Evolutionary conservation across 1,140 invertebrate species (phyloP).

Genomic region (Cydia pomonella): DNA sequence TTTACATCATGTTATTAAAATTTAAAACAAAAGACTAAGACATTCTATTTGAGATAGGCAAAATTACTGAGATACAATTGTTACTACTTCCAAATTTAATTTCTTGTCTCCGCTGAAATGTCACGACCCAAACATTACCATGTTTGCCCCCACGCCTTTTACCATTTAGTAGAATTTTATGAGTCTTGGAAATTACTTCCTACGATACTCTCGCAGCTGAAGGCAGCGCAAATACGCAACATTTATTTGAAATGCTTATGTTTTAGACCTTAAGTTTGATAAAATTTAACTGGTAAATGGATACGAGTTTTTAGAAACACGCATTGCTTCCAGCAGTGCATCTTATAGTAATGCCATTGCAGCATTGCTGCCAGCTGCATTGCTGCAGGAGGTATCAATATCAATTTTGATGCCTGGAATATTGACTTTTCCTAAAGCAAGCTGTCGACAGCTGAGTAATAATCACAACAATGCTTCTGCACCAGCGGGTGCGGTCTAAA

Average conservation of each 20-base stretch:
- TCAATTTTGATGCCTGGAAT: neutral
- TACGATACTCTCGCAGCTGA: conserved; percentile 12
- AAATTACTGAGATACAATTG: neutral
- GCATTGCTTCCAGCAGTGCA: neutral
- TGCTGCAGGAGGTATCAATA: neutral
- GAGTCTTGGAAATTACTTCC: conserved; percentile 26
- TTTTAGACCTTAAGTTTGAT: neutral
- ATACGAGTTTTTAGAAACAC: neutral
- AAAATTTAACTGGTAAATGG: neutral
- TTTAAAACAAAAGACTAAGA: no score
- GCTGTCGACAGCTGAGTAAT: no score
- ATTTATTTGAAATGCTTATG: conserved; percentile 12
- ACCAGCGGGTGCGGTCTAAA: no score
- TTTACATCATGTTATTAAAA: no score
- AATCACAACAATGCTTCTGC: no score
- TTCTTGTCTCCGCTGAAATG: conserved; percentile 14
- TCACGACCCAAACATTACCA: conserved; percentile 21
- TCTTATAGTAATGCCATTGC: no score
- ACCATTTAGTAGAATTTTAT: conserved; percentile 27
- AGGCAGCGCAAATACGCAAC: neutral
- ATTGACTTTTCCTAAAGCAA: no score
- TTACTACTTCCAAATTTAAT: conserved; percentile 12
- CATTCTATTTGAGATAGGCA: neutral
- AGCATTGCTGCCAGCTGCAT: neutral
- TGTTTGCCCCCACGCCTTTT: conserved; percentile 6